phyloP scores from a whole-genome alignment of 1,140 invertebrate species.

The Ostrea denselamellosa region DNA sequence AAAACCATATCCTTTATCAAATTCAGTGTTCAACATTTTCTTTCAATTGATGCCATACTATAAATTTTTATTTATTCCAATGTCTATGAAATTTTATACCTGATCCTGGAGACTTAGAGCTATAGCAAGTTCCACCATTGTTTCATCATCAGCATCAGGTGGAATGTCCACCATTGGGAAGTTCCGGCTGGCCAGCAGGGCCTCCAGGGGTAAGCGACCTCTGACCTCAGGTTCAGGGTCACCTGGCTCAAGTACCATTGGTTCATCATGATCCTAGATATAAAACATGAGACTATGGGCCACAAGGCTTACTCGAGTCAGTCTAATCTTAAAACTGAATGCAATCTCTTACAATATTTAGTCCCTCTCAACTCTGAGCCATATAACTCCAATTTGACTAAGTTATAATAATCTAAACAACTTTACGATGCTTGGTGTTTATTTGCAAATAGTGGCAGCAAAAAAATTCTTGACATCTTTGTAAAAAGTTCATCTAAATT shows the following conservation, averaged over 20 bases:
- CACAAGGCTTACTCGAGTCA: no score
- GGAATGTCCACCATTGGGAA: conserved; percentile 89
- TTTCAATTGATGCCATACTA: neutral
- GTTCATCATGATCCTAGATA: conserved; percentile 75
- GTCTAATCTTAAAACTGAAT: no score
- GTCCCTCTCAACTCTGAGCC: no score
- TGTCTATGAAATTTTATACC: conserved; percentile 56
- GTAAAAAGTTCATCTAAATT: no score
- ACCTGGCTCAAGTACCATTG: conserved; percentile 79
- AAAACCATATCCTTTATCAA: neutral
- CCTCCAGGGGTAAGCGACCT: conserved; percentile 68
- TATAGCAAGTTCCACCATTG: conserved; percentile 97
- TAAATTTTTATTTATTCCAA: neutral
- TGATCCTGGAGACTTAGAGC: conserved; percentile 92
- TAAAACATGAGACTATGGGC: neutral
- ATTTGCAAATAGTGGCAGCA: no score
- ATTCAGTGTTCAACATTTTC: neutral
- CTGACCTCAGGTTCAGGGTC: conserved; percentile 62
- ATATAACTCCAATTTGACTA: no score
- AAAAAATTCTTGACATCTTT: no score
- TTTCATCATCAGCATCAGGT: conserved; percentile 95
- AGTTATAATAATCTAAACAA: no score
- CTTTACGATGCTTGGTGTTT: no score
- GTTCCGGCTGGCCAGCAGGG: conserved; percentile 82
- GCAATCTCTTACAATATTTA: no score